Evolutionary conservation across 2,113 vertebrate species (phyloP).

Genomic region (Phyllostomus hastatus): DNA sequence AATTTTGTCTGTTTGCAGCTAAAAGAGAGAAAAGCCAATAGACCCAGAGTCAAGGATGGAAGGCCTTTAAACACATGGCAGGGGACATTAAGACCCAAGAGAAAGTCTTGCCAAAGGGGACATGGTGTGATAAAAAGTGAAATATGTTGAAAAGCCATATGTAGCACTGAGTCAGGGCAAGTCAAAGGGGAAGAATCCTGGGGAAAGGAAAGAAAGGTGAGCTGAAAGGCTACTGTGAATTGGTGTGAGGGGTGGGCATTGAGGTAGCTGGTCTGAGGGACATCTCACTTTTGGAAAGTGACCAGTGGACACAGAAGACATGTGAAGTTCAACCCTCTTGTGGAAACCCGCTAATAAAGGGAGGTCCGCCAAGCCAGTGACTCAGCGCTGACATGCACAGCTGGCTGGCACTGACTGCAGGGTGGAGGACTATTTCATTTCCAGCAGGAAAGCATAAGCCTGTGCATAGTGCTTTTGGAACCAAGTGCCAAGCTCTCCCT

Average conservation of each 20-base stretch:
- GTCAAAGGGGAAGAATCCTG: neutral
- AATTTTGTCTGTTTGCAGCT: neutral
- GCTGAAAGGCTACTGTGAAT: neutral
- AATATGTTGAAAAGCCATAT: neutral
- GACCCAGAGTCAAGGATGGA: slow-evolving; percentile 32
- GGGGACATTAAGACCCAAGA: neutral
- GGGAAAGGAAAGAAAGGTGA: neutral
- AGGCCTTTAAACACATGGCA: neutral
- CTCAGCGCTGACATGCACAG: neutral
- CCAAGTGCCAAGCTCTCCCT: neutral
- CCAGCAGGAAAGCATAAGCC: neutral
- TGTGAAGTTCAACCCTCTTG: neutral
- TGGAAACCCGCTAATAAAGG: neutral
- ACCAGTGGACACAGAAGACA: neutral
- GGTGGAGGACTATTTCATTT: slow-evolving; percentile 30
- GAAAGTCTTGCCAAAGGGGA: slow-evolving; percentile 35
- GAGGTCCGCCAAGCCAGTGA: slow-evolving; percentile 5
- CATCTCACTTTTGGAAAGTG: slow-evolving; percentile 16
- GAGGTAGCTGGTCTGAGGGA: slow-evolving; percentile 24
- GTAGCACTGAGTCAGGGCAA: neutral
- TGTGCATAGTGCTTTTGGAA: neutral
- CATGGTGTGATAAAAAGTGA: slow-evolving; percentile 4
- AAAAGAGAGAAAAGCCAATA: neutral
- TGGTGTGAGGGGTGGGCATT: neutral
- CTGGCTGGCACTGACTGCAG: neutral